phyloP scores from a whole-genome alignment of 1,140 invertebrate species.

The Stenopsyche tienmushanensis region DNA sequence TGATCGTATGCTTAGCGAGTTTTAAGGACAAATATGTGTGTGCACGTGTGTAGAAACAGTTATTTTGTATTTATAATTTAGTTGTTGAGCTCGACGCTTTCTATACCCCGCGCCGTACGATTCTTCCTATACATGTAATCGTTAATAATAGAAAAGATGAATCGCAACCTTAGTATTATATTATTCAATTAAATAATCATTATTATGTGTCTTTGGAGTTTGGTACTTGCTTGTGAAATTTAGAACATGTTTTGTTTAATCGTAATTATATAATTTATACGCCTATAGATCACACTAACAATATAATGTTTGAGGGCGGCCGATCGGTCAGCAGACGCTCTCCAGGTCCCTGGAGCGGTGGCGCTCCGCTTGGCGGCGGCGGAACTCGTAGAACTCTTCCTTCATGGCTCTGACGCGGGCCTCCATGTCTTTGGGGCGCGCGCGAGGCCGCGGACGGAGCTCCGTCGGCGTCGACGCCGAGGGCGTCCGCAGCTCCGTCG shows the following conservation, averaged over 20 bases:
- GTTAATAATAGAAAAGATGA: constrained; percentile 19
- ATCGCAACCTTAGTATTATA: constrained; percentile 31
- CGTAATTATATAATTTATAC: constrained; percentile 31
- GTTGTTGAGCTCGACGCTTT: not conserved
- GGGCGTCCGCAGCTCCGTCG: constrained; percentile 66
- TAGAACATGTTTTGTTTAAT: constrained; percentile 40
- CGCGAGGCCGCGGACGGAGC: constrained; percentile 61
- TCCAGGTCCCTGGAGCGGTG: constrained; percentile 68
- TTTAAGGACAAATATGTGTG: not conserved
- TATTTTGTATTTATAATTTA: constrained; percentile 2
- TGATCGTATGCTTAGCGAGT: too few species aligned
- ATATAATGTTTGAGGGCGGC: too few species aligned
- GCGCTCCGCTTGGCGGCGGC: constrained; percentile 79
- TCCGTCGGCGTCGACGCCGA: constrained; percentile 72
- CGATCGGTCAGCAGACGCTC: constrained; percentile 66
- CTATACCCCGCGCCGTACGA: not conserved
- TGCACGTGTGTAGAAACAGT: not conserved
- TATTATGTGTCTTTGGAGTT: constrained; percentile 35
- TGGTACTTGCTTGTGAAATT: constrained; percentile 36
- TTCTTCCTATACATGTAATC: constrained; percentile 5
- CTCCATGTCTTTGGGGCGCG: constrained; percentile 79
- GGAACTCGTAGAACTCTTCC: constrained; percentile 91
- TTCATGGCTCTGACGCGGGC: constrained; percentile 92
- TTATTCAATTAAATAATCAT: constrained; percentile 33
- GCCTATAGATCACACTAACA: constrained; percentile 28